Evolutionary conservation across 2,113 vertebrate species (phyloP), one percentile per base, ranked within the genome.

Genomic region (Morphnarchus princeps): DNA sequence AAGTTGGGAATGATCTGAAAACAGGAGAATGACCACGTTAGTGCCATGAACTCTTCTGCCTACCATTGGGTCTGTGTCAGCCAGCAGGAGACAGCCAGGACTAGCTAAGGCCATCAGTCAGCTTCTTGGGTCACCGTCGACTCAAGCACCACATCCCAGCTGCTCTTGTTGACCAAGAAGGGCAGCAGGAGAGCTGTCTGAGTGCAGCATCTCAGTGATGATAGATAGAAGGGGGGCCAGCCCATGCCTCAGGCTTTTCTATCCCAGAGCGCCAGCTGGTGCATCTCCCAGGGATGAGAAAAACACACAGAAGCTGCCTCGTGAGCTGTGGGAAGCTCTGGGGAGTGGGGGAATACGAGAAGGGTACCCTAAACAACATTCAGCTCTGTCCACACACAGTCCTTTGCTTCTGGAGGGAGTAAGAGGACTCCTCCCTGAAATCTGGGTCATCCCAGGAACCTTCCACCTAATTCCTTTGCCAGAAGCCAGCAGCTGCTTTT

Each of bases 1-100:
- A 99, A 99, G 89, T 99, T 98, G 95, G 99, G 99, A 76, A 99
- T 99, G 97, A 99, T 99, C 99, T 99, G 98, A 18, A 96, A 94
- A 45, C 34, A 42, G 85, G 74, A 79, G 43, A n/a, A 36, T 1
- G 34, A 43, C 29, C 12, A 13, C 1, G 1, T 73, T 26, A 89
- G 66, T 20, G 28, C 52, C 66, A 25, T 0, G 11, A 65, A 26
- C 0, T 19, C 59, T 29, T 13, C 32, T 21, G 67, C 34, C 32
- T 11, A 6, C 66, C 13, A 0, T 24, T 9, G 5, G 73, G 38
- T 9, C 29, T 6, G 10, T 0, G 32, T 9, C 76, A 13, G 36
- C 36, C 1, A 9, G 71, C 52, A 22, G 24, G 31, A 63, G 21
- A 2, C 31, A 21, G 45, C n/a, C 40, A 21, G 70, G 32, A 17